phyloP scores from a whole-genome alignment of 2,888 invertebrate genomes.

The Subacronicta megacephala region DNA sequence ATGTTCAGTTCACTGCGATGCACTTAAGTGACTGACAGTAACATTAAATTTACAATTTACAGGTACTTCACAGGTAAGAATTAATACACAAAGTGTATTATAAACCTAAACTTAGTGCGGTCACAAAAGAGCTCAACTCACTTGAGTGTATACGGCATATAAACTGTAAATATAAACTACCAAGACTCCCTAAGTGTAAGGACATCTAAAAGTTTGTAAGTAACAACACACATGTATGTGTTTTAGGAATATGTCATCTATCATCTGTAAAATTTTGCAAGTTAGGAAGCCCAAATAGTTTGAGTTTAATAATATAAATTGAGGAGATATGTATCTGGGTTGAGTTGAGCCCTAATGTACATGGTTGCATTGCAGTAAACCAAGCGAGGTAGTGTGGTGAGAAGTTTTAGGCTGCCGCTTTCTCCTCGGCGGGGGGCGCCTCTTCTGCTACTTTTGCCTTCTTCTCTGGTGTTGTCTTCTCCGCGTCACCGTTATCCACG shows the following conservation, averaged over 20 bases:
- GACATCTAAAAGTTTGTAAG: constrained; percentile 38
- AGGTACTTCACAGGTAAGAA: constrained; percentile 88
- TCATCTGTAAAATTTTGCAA: constrained; percentile 55
- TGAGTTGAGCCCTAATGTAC: constrained; percentile 86
- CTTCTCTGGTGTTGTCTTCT: constrained; percentile 92
- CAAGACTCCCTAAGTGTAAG: constrained; percentile 54
- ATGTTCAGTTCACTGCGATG: constrained; percentile 86
- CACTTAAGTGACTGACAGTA: constrained; percentile 75
- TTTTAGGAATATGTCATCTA: constrained; percentile 35
- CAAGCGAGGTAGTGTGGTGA: constrained; percentile 68
- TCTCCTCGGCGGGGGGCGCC: constrained; percentile 88
- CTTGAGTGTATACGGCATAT: constrained; percentile 66
- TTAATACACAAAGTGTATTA: constrained; percentile 83
- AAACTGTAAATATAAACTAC: constrained; percentile 53
- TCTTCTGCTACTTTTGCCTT: constrained; percentile 92
- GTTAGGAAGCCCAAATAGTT: constrained; percentile 54
- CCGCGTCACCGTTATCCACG: constrained; percentile 87
- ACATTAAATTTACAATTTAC: constrained; percentile 87
- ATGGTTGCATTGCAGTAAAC: constrained; percentile 88
- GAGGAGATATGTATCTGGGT: constrained; percentile 75
- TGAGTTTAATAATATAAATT: constrained; percentile 45
- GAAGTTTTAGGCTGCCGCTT: constrained; percentile 88
- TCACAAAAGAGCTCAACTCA: constrained; percentile 86
- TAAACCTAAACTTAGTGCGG: constrained; percentile 83
- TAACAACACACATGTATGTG: constrained; percentile 23